Evolutionary conservation across 1,140 invertebrate species (phyloP).

Genomic region (Gryon sp.): DNA sequence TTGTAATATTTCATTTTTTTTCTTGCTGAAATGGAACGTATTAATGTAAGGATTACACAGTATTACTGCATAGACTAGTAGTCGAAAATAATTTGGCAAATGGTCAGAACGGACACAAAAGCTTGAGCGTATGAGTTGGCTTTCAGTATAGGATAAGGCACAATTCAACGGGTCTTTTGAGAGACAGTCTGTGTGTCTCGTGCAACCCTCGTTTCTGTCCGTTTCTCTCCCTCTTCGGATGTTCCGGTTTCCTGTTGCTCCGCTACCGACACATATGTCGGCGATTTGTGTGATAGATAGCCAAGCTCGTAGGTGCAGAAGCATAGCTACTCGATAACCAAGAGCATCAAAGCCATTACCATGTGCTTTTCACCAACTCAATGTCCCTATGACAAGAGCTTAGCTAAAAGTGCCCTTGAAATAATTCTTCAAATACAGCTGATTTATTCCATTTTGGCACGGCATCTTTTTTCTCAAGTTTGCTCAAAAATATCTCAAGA

Average conservation of each 20-base stretch:
- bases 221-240: constrained; percentile 18
- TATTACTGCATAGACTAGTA: constrained; percentile 9
- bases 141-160: constrained; percentile 66
- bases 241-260: constrained; percentile 56
- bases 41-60: constrained; percentile 42
- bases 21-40: too few species aligned
- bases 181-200: constrained; percentile 37
- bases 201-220: constrained; percentile 39
- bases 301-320: constrained; percentile 13
- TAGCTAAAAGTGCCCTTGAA: constrained; percentile 9
- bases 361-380: constrained; percentile 44
- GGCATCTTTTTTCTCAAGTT: too few species aligned
- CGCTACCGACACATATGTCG: constrained; percentile 38
- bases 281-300: constrained; percentile 50
- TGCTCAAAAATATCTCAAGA: too few species aligned
- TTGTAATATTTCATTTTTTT: too few species aligned
- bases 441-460: too few species aligned
- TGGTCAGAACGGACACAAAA: constrained; percentile 58
- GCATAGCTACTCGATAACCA: constrained; percentile 46
- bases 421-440: background rate
- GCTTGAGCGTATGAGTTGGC: constrained; percentile 28
- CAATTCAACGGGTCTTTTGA: constrained; percentile 61
- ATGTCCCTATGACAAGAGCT: constrained; percentile 27
- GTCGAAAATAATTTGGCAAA: constrained; percentile 73
- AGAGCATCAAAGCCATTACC: constrained; percentile 57